Conservation (phyloP, 2,888 invertebrate species). For the Chaitophorus viminalis region DNA sequence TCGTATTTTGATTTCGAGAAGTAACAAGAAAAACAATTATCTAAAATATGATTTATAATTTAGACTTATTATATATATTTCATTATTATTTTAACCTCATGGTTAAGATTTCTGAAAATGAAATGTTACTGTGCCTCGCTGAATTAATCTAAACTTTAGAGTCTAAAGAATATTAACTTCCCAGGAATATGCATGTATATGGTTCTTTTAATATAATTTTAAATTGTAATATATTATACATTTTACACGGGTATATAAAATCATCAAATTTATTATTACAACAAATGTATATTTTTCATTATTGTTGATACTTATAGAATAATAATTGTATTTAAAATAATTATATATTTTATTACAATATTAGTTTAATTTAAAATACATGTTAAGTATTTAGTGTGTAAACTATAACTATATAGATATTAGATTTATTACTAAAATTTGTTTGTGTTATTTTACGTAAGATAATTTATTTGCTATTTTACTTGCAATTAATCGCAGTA, state of each 20-base stretch:
- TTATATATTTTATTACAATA: too few relatives aligned
- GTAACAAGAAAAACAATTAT: background rate
- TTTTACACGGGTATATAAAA: background rate
- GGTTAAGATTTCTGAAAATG: conserved; percentile 20
- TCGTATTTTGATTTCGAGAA: background rate
- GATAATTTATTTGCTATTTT: background rate
- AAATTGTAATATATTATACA: too few relatives aligned
- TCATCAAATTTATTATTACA: too few relatives aligned
- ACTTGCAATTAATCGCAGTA: background rate
- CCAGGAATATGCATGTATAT: conserved; percentile 9
- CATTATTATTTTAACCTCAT: background rate
- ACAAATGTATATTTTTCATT: too few relatives aligned
- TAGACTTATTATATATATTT: background rate
- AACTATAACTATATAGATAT: too few relatives aligned
- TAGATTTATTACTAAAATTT: background rate
- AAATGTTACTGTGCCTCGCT: background rate
- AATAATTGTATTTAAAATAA: background rate
- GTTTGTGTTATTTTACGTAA: background rate
- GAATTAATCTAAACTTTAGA: background rate
- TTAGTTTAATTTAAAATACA: too few relatives aligned
- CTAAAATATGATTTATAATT: conserved; percentile 20
- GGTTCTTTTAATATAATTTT: too few relatives aligned
- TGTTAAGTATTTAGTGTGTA: too few relatives aligned
- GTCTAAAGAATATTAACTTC: too few relatives aligned
- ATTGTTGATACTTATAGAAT: too few relatives aligned